Percentiles rank a stretch among this genome's conserved stretches.
These are phyloP conservation scores for Diplodus puntazzo DNA, from an alignment of 2,797 vertebrate species.

Conservation along the genomic window DNA sequence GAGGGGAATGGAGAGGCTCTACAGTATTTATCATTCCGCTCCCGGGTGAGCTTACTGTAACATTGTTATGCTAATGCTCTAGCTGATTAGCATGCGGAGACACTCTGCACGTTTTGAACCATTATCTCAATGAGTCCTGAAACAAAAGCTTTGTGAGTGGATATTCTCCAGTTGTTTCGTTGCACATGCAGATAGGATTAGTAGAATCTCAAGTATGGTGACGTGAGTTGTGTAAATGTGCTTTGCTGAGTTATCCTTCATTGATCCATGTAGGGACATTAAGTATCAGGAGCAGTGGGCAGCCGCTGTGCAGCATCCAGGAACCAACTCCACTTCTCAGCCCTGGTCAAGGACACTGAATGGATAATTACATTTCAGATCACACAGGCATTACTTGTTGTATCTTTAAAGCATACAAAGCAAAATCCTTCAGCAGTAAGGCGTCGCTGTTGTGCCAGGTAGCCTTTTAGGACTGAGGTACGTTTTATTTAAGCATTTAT, in stretches of 20 bases:
- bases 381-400: too few species aligned
- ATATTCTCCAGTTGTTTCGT: constrained; percentile 8
- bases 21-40: constrained; percentile 51
- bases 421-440: too few species aligned
- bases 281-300: too few species aligned
- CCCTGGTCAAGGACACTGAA: too few species aligned
- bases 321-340: too few species aligned
- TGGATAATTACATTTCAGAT: not conserved
- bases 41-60: constrained; percentile 40
- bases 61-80: constrained; percentile 61
- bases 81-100: constrained; percentile 52
- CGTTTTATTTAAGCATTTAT: too few species aligned
- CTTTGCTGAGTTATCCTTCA: too few species aligned
- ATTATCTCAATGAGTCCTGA: constrained; percentile 36
- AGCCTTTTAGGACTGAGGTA: too few species aligned
- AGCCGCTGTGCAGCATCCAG: too few species aligned
- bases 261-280: too few species aligned
- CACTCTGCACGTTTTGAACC: constrained; percentile 15
- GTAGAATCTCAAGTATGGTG: not conserved
- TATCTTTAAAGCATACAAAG: too few species aligned
- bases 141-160: constrained; percentile 36
- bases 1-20: constrained; percentile 29
- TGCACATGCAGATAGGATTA: not conserved
- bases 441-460: too few species aligned
- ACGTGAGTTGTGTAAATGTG: not conserved